Evolutionary conservation across 1,140 invertebrate genomes (phyloP).

Genomic region (Chironomus tepperi): DNA sequence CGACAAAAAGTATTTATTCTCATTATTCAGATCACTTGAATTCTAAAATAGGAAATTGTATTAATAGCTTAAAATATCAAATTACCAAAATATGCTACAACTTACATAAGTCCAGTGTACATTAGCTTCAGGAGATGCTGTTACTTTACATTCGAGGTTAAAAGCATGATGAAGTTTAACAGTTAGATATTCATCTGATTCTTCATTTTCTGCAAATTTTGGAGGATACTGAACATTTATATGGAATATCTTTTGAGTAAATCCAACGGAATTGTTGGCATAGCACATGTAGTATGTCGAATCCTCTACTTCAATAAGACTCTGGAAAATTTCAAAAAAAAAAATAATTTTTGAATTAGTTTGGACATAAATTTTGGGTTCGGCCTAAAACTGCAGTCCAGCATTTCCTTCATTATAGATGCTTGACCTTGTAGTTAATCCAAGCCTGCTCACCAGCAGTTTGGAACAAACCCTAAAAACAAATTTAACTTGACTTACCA

Average conservation of each 20-base stretch:
- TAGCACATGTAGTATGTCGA: not conserved
- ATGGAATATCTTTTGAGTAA: not conserved
- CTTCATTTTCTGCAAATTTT: not conserved
- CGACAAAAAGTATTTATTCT: not conserved
- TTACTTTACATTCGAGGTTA: not conserved
- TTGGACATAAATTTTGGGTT: too few species aligned
- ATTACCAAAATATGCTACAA: not conserved
- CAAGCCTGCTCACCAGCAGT: too few species aligned
- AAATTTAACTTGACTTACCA: too few species aligned
- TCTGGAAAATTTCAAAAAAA: too few species aligned
- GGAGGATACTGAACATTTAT: not conserved
- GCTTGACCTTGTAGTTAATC: too few species aligned
- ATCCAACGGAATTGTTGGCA: not conserved
- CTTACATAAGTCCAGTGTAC: not conserved
- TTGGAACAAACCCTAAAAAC: too few species aligned
- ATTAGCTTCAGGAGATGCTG: not conserved
- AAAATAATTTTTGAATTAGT: too few species aligned
- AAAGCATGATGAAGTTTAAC: not conserved
- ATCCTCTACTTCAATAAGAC: too few species aligned
- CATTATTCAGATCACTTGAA: not conserved
- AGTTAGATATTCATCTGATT: not conserved
- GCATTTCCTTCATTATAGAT: not conserved
- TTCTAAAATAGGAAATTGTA: not conserved
- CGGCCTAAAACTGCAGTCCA: not conserved
- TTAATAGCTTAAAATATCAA: not conserved